Evolutionary conservation across 2,113 vertebrate species (phyloP).

Genomic region (Leptobrachium leishanense): DNA sequence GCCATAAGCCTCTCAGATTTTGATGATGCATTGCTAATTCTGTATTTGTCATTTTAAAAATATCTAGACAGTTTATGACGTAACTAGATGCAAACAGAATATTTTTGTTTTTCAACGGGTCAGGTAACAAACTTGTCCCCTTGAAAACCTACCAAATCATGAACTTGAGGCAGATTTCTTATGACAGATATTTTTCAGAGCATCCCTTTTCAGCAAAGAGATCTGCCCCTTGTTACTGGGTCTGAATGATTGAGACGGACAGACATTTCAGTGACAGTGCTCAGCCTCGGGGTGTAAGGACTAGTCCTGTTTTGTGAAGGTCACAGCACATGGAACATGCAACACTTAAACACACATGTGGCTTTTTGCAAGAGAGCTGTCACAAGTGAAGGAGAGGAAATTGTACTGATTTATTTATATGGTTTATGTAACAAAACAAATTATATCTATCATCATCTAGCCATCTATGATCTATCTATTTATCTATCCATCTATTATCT

Average conservation of each 20-base stretch:
- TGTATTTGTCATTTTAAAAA: no score
- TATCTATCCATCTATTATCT: no score
- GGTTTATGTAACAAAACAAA: no score
- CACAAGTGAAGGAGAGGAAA: no score
- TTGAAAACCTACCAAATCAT: conserved; percentile 22
- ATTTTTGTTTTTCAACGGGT: conserved; percentile 3
- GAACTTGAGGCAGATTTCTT: conserved; percentile 64
- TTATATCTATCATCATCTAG: no score
- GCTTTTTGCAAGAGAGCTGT: neutral
- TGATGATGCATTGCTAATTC: no score
- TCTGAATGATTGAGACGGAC: conserved; percentile 70
- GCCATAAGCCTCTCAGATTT: no score
- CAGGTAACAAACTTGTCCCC: conserved; percentile 28
- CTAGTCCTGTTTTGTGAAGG: conserved; percentile 68
- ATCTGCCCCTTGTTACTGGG: conserved; percentile 63
- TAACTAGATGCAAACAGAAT: no score
- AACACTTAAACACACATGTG: conserved; percentile 51
- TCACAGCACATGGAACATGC: conserved; percentile 60
- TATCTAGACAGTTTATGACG: no score
- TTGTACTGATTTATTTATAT: no score
- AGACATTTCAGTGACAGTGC: conserved; percentile 62
- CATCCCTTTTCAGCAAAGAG: conserved; percentile 66
- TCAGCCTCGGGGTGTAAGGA: conserved; percentile 59
- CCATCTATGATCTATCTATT: no score
- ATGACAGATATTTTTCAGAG: conserved; percentile 68